A percentile compares a stretch with the other conserved stretches of the same genome.
Evolutionary conservation across 2,888 invertebrate species (phyloP).

Genomic region (Heliothis peltigera): DNA sequence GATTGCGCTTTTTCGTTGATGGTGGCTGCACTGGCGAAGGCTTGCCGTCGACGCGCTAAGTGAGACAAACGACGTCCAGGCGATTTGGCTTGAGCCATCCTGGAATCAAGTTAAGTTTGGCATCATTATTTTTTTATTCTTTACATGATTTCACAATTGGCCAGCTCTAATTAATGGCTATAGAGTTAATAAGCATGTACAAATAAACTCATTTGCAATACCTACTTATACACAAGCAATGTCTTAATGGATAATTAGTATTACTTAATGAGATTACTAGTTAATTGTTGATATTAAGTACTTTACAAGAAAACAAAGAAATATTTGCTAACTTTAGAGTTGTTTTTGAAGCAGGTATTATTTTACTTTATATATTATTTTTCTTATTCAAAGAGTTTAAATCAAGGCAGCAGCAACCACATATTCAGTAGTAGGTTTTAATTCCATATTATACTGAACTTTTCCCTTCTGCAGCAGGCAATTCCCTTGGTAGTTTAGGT

Average conservation of each 20-base stretch:
- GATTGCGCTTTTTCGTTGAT: constrained; percentile 83
- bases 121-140: neutral
- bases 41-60: constrained; percentile 93
- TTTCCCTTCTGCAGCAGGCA: neutral
- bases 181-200: neutral
- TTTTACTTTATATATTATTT: neutral
- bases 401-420: neutral
- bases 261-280: constrained; percentile 18
- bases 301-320: neutral
- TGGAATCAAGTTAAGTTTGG: constrained; percentile 63
- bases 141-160: neutral
- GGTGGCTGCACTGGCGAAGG: constrained; percentile 92
- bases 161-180: neutral
- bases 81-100: constrained; percentile 90
- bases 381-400: neutral
- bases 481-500: no score
- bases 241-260: constrained; percentile 7
- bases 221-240: constrained; percentile 2
- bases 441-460: neutral
- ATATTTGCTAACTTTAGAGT: neutral
- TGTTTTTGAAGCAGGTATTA: neutral
- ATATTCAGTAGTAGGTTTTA: neutral
- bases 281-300: neutral
- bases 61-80: constrained; percentile 94
- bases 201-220: neutral